Evolutionary conservation across 2,113 vertebrate species (phyloP).

Genomic region (Bambusicola thoracicus): DNA sequence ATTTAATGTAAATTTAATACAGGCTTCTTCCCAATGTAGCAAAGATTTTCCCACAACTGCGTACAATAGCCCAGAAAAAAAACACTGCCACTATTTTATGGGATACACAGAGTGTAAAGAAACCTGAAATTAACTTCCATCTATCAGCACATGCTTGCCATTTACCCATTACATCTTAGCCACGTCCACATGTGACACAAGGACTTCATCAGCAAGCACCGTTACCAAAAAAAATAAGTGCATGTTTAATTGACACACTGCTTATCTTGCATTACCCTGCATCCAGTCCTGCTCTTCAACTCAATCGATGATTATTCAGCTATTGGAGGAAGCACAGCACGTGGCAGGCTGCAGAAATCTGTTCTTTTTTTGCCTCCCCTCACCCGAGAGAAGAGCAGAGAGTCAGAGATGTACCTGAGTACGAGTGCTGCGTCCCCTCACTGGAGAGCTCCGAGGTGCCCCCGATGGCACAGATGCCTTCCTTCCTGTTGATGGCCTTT

Average conservation of each 20-base stretch:
- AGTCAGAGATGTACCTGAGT: conserved; percentile 76
- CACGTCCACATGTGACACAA: background rate
- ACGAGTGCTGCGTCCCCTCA: conserved; percentile 92
- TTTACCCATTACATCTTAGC: background rate
- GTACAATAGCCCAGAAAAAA: background rate
- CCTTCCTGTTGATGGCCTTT: conserved; percentile 91
- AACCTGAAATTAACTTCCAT: background rate
- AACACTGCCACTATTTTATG: background rate
- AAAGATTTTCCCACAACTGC: background rate
- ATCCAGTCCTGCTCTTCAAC: background rate
- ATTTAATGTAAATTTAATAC: background rate
- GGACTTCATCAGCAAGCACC: background rate
- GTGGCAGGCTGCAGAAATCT: background rate
- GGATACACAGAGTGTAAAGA: background rate
- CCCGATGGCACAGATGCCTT: conserved; percentile 91
- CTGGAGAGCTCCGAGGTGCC: conserved; percentile 91
- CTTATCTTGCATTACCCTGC: background rate
- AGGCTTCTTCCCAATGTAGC: background rate
- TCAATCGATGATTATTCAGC: rapidly evolving
- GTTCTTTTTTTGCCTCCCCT: background rate
- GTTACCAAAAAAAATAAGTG: background rate
- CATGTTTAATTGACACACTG: background rate
- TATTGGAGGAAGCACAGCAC: rapidly evolving
- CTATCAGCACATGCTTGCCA: background rate
- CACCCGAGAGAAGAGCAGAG: background rate